Evolutionary conservation across 2,797 vertebrate genomes (phyloP), one percentile per base, ranked within the genome.

Genomic region (Falco cherrug): DNA sequence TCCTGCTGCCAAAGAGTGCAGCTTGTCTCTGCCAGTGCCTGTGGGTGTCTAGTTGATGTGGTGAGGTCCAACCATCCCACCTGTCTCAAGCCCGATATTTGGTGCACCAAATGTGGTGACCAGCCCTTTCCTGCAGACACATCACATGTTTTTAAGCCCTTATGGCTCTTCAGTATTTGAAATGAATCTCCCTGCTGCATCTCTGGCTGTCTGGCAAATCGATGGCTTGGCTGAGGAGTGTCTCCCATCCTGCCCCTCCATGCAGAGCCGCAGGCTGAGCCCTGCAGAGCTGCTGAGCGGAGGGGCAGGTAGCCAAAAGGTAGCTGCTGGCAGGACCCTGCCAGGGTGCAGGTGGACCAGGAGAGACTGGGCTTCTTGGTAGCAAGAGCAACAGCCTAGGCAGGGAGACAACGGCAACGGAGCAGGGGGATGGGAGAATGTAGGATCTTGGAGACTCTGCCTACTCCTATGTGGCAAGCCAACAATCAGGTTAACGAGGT

Each of bases 231-330:
- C 65, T 45, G 84, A 48, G 64, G 15, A n/a, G 33, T 10, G 11
- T 71, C 73, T 85, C 31, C 43, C 0, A 1, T 25, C 89, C 69
- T 60, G 60, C 70, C 29, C 59, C 39, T 63, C 64, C 33, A 0
- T 35, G 22, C 41, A 70, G 63, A 41, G 21, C 54, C 3, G 2
- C n/a, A 16, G 0, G 0, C 13, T 6, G 2, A 19, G 22, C 37
- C 24, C 50, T 54, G 50, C 28, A 28, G 69, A 70, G 41, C 69
- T 57, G 50, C 54, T 39, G 84, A 57, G 63, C 63, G 17, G 57
- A 39, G 70, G 53, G n/a, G 19, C 37, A 48, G 63, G 35, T 28
- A 71, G 45, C 39, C 50, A 31, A 18, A 8, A 18, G 37, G 19
- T 11, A n/a, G 35, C 24, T 83, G 69, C 82, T 48, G 73, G 1